Conservation (phyloP, 2,888 invertebrate genomes). For the Pemphredon lugubris region DNA sequence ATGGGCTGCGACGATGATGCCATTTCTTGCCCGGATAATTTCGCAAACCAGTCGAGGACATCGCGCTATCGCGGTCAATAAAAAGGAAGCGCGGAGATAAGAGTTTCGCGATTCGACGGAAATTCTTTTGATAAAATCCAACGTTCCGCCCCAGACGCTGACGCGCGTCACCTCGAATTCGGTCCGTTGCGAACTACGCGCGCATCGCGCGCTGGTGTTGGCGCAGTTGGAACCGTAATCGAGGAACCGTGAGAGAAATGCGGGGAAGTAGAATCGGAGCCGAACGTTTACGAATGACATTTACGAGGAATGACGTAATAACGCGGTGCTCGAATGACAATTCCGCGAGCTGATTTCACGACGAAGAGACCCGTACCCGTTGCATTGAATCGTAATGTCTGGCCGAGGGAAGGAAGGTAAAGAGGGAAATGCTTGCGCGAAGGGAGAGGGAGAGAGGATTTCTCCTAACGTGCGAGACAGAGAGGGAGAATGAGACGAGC, state of each 20-base stretch:
- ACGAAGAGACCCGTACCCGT: conserved; percentile 6
- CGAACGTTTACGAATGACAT: conserved; percentile 22
- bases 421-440: not conserved
- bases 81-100: conserved; percentile 3
- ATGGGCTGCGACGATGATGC: conserved; percentile 36
- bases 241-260: conserved; percentile 16
- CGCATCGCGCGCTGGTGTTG: not conserved
- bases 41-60: conserved; percentile 16
- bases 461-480: not conserved
- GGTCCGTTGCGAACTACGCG: not conserved
- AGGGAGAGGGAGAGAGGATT: not conserved
- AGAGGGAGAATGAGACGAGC: not conserved
- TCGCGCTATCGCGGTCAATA: not conserved
- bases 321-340: conserved; percentile 25
- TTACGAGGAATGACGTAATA: conserved; percentile 23
- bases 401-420: not conserved
- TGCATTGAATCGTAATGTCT: conserved; percentile 21
- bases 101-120: not conserved
- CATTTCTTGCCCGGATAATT: conserved; percentile 32
- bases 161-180: too few species aligned
- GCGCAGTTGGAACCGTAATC: conserved; percentile 9
- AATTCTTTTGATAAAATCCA: too few species aligned
- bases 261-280: conserved; percentile 10
- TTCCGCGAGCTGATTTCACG: conserved; percentile 4
- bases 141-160: too few species aligned